Evolutionary conservation across 2,113 vertebrate genomes (phyloP).

Genomic region (Perca flavescens): DNA sequence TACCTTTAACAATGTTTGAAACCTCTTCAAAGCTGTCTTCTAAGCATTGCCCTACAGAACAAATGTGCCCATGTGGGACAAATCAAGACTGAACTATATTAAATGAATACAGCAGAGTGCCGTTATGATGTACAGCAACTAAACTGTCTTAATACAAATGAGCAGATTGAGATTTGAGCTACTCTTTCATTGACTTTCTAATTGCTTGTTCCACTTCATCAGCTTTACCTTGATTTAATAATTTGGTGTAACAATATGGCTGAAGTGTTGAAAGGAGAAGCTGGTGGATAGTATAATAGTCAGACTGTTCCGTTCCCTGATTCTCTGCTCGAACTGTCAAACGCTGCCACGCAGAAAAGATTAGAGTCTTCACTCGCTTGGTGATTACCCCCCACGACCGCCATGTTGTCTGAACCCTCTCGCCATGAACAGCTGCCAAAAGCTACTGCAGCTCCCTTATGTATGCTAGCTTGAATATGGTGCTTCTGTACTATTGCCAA

Average conservation of each 20-base stretch:
- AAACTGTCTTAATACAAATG: conserved; percentile 46
- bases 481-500: conserved; percentile 37
- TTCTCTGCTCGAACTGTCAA: conserved; percentile 9
- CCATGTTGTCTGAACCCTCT: conserved; percentile 1
- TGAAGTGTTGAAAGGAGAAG: conserved; percentile 23
- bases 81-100: conserved; percentile 31
- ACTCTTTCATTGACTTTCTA: conserved; percentile 60
- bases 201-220: conserved; percentile 66
- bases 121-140: conserved; percentile 29
- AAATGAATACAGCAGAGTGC: conserved; percentile 27
- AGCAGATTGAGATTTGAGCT: conserved; percentile 51
- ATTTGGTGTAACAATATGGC: conserved; percentile 38
- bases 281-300: conserved; percentile 2
- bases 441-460: conserved; percentile 11
- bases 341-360: conserved; percentile 1
- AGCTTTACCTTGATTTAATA: conserved; percentile 58
- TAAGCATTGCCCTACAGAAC: conserved; percentile 25
- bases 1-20: conserved; percentile 14
- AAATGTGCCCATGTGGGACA: conserved; percentile 32
- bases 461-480: not conserved
- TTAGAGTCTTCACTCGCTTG: not conserved
- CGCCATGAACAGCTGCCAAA: conserved; percentile 10
- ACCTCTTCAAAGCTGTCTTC: conserved; percentile 28
- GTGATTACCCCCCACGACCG: conserved; percentile 21
- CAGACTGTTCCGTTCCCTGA: not conserved